Evolutionary conservation across 2,888 invertebrate genomes (phyloP).

Genomic region (Drosophila quinaria): DNA sequence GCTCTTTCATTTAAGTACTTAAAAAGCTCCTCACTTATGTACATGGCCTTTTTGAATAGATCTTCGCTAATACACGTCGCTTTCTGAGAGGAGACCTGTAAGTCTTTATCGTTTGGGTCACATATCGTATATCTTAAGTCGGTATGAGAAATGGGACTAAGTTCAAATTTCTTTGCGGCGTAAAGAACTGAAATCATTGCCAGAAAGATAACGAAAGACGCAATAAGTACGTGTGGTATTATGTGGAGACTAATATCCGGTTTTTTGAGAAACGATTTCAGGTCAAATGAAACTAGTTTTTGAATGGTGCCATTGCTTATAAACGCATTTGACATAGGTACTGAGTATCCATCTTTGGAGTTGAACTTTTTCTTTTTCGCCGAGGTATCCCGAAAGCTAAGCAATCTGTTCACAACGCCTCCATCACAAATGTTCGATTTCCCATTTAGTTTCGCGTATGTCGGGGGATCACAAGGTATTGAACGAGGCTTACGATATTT

Average conservation of each 20-base stretch:
- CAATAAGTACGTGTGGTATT: conserved; percentile 89
- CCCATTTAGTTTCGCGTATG: conserved; percentile 46
- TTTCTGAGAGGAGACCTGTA: conserved; percentile 78
- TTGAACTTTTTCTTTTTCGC: conserved; percentile 67
- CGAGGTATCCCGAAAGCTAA: conserved; percentile 76
- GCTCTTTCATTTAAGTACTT: conserved; percentile 88
- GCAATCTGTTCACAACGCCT: conserved; percentile 73
- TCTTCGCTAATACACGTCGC: conserved; percentile 88
- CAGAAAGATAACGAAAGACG: conserved; percentile 89
- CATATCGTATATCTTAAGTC: conserved; percentile 87
- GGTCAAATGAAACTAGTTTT: conserved; percentile 46
- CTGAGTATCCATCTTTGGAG: conserved; percentile 43
- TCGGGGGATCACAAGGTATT: conserved; percentile 54
- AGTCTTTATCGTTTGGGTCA: conserved; percentile 77
- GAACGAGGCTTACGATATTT: conserved; percentile 58
- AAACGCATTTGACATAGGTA: conserved; percentile 41
- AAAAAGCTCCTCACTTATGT: conserved; percentile 88
- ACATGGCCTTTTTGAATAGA: conserved; percentile 88
- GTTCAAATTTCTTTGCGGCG: conserved; percentile 87
- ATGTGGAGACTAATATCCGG: conserved; percentile 84
- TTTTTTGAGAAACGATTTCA: conserved; percentile 55
- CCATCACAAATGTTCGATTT: conserved; percentile 60
- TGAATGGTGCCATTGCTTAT: conserved; percentile 50
- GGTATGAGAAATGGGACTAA: conserved; percentile 83
- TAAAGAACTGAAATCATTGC: conserved; percentile 89